A percentile compares a stretch with the other conserved stretches of the same genome.
phyloP scores from a whole-genome alignment of 1,140 invertebrate species.

The Orussus abietinus region DNA sequence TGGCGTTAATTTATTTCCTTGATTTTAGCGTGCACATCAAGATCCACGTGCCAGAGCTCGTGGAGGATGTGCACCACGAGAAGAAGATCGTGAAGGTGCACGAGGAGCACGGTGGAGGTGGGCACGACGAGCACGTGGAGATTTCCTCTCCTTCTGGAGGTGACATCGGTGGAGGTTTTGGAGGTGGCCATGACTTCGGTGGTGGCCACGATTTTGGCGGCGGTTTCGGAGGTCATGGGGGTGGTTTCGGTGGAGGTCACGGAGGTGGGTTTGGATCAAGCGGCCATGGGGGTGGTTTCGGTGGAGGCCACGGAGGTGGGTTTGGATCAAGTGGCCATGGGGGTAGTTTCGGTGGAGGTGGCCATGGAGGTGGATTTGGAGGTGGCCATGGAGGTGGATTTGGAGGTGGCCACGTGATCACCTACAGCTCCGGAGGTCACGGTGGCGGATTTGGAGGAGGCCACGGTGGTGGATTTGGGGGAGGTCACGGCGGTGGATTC shows the following conservation, averaged over 20 bases:
- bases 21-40: conserved; percentile 48
- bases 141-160: conserved; percentile 19
- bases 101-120: conserved; percentile 33
- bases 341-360: conserved; percentile 11
- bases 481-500: conserved; percentile 15
- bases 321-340: not conserved
- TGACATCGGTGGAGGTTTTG: conserved; percentile 26
- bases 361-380: conserved; percentile 13
- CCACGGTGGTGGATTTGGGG: conserved; percentile 8
- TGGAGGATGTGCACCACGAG: conserved; percentile 36
- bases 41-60: conserved; percentile 43
- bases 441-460: conserved; percentile 20
- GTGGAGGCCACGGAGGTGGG: conserved; percentile 20
- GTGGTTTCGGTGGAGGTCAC: conserved; percentile 4
- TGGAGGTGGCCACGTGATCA: conserved; percentile 20
- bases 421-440: conserved; percentile 9
- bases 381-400: conserved; percentile 17
- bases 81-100: conserved; percentile 32
- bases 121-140: conserved; percentile 18
- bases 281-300: conserved; percentile 18
- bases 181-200: conserved; percentile 16
- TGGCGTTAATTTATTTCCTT: conserved; percentile 6
- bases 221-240: conserved; percentile 13
- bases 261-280: conserved; percentile 12
- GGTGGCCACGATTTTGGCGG: conserved; percentile 16